These are phyloP conservation scores for Heliconius aoede DNA, from an alignment of 2,888 invertebrate species.

Conservation along the genomic window DNA sequence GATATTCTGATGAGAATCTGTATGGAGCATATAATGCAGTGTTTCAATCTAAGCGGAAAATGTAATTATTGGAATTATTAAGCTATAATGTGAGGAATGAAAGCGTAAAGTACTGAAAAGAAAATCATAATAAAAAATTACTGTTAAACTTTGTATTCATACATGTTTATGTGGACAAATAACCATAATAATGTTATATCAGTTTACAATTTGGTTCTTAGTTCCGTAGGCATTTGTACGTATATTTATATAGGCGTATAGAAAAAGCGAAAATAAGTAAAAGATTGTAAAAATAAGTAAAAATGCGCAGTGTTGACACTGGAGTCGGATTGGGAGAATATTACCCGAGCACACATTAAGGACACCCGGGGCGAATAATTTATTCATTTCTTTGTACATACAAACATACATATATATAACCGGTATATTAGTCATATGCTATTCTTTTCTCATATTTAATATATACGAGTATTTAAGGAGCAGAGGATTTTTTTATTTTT, in stretches of 20 bases:
- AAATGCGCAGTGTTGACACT: conserved; percentile 10
- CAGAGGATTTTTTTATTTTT: too few relatives aligned
- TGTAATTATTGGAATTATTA: background rate
- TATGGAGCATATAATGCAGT: background rate
- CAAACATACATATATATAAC: background rate
- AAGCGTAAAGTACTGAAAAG: too few relatives aligned
- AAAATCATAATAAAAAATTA: too few relatives aligned
- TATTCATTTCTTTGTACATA: conserved; percentile 14
- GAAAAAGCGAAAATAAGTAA: background rate
- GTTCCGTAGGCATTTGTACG: too few relatives aligned
- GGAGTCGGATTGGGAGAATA: background rate
- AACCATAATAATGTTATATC: too few relatives aligned
- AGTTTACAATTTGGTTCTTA: too few relatives aligned
- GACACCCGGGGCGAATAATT: conserved; percentile 18
- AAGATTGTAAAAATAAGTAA: background rate
- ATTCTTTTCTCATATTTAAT: too few relatives aligned
- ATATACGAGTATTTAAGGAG: too few relatives aligned
- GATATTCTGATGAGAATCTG: background rate
- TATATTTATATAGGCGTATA: background rate
- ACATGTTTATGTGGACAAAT: too few relatives aligned
- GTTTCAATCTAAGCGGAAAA: background rate
- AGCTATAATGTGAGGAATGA: too few relatives aligned
- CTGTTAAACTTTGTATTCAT: too few relatives aligned
- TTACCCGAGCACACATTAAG: conserved; percentile 2
- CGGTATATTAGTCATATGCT: too few relatives aligned